Percentiles rank a stretch among this genome's conserved stretches.
These are phyloP conservation scores for Pomatostomus ruficeps DNA, from an alignment of 2,113 vertebrate genomes.

Conservation along the genomic window DNA sequence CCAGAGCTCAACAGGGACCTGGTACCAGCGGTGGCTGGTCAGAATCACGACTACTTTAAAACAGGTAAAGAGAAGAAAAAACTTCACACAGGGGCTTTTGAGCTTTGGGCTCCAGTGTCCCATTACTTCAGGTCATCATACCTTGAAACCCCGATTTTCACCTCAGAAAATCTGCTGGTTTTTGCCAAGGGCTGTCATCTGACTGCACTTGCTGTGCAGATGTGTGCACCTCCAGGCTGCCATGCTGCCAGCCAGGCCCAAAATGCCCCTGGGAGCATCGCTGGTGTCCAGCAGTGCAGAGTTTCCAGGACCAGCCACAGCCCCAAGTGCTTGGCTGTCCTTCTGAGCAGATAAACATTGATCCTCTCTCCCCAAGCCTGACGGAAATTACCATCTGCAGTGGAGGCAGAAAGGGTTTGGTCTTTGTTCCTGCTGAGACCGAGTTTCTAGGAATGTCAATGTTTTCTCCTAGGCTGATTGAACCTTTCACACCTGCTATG, in stretches of 20 bases:
- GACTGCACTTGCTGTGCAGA: not conserved
- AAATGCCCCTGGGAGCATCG: not conserved
- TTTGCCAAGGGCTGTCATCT: not conserved
- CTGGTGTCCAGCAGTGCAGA: not conserved
- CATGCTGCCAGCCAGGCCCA: not conserved
- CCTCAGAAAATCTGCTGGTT: not conserved
- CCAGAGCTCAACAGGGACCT: slow-evolving; percentile 88
- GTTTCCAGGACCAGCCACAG: not conserved
- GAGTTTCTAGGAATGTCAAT: not conserved
- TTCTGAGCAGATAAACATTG: not conserved
- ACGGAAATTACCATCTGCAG: not conserved
- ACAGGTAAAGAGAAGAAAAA: slow-evolving; percentile 73
- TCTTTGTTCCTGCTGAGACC: not conserved
- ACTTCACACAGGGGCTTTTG: not conserved
- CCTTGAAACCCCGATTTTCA: not conserved
- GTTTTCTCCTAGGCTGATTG: not conserved
- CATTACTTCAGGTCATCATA: not conserved
- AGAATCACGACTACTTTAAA: slow-evolving; percentile 82
- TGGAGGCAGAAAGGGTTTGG: not conserved
- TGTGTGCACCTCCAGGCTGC: not conserved
- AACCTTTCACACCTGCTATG: not conserved
- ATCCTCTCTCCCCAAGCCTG: not conserved
- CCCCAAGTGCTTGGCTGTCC: not conserved
- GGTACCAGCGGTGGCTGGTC: slow-evolving; percentile 88
- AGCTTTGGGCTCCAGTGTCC: not conserved